Evolutionary conservation across 2,113 vertebrate genomes (phyloP).

Genomic region (Axis porcinus): DNA sequence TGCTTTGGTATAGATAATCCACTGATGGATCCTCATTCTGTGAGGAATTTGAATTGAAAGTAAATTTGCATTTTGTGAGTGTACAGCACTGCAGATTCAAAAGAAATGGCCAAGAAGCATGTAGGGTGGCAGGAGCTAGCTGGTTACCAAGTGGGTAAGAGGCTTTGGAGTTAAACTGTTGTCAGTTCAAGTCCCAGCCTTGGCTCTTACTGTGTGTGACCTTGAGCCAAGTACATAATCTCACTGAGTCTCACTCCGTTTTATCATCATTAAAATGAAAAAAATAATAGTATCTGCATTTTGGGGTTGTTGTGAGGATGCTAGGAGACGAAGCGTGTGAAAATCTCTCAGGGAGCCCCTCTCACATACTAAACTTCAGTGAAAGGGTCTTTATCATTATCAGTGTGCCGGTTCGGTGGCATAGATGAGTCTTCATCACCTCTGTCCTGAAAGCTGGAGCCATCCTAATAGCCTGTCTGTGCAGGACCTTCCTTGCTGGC

Average conservation of each 20-base stretch:
- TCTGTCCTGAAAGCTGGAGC: background rate
- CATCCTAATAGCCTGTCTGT: background rate
- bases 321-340: rapidly evolving
- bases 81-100: background rate
- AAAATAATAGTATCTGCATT: too few species aligned
- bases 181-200: background rate
- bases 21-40: too few species aligned
- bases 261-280: background rate
- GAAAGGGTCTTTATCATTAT: background rate
- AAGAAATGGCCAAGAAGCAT: background rate
- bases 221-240: background rate
- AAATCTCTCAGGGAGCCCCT: background rate
- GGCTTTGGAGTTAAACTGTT: background rate
- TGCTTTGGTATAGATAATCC: background rate
- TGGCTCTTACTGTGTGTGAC: background rate
- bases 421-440: background rate
- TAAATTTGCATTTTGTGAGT: background rate
- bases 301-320: background rate
- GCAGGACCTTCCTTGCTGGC: background rate
- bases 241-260: background rate
- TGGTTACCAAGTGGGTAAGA: background rate
- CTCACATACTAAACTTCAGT: rapidly evolving
- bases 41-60: background rate
- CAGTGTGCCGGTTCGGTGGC: rapidly evolving
- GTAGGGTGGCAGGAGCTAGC: background rate